phyloP scores from a whole-genome alignment of 2,113 vertebrate genomes.

The Macquaria australasica region DNA sequence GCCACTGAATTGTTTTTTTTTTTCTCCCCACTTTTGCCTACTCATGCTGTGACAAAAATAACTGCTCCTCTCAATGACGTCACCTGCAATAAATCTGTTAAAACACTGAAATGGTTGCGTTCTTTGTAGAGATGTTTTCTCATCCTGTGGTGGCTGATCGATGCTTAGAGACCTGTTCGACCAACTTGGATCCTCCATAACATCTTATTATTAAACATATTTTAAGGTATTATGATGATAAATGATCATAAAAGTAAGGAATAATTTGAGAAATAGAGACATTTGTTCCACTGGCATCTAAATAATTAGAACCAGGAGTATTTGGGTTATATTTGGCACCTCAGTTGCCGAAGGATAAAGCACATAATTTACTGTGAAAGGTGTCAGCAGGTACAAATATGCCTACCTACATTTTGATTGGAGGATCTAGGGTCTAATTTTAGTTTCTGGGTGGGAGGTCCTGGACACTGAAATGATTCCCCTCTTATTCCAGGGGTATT shows the following conservation, averaged over 20 bases:
- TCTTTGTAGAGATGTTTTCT: background rate
- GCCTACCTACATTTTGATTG: background rate
- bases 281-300: background rate
- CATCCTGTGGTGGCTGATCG: background rate
- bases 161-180: background rate
- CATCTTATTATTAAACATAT: background rate
- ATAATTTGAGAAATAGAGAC: no score
- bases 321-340: background rate
- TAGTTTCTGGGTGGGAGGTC: background rate
- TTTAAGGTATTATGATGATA: background rate
- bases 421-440: background rate
- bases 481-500: no score
- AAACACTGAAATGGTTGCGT: background rate
- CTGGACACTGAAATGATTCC: background rate
- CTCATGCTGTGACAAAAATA: background rate
- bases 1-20: background rate
- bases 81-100: conserved; percentile 55
- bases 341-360: background rate
- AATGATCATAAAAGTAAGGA: background rate
- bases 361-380: background rate
- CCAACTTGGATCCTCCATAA: background rate
- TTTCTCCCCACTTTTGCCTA: conserved; percentile 15
- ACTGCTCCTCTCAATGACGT: background rate
- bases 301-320: background rate
- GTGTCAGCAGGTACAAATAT: background rate